phyloP scores from a whole-genome alignment of 2,113 vertebrate species.

The Pao palembangensis region DNA sequence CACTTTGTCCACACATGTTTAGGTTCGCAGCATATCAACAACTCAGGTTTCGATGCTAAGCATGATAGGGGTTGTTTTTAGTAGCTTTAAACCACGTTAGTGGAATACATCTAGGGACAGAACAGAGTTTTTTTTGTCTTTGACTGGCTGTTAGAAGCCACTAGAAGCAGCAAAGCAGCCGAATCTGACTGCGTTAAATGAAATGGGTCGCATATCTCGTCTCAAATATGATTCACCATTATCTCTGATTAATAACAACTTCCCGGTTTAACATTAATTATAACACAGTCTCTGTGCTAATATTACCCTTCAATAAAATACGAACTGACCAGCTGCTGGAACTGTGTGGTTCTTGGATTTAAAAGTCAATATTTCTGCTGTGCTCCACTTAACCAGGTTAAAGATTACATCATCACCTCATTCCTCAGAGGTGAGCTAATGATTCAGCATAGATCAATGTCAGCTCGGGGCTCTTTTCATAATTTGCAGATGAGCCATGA shows the following conservation, averaged over 20 bases:
- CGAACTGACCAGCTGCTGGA: neutral
- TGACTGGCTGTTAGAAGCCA: too few species aligned
- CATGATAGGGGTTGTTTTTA: neutral
- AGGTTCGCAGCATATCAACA: neutral
- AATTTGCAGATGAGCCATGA: slow-evolving; percentile 44
- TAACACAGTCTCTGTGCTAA: too few species aligned
- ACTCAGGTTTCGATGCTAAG: slow-evolving; percentile 1
- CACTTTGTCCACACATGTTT: slow-evolving; percentile 13
- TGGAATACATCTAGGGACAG: too few species aligned
- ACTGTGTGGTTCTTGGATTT: neutral
- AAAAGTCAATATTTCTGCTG: slow-evolving; percentile 10
- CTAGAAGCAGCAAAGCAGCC: neutral
- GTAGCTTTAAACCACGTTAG: neutral
- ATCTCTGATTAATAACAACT: too few species aligned
- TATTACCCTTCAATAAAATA: slow-evolving; percentile 11
- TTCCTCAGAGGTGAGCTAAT: slow-evolving; percentile 34
- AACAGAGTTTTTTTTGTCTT: too few species aligned
- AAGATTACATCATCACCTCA: slow-evolving; percentile 28
- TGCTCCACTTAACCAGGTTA: slow-evolving; percentile 26
- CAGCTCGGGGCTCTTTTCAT: slow-evolving; percentile 29
- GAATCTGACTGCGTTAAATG: too few species aligned
- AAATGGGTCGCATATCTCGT: too few species aligned
- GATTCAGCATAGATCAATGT: slow-evolving; percentile 41
- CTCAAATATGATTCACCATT: too few species aligned
- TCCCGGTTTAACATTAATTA: too few species aligned